phyloP scores from a whole-genome alignment of 2,888 invertebrate species.

The Neoascia interrupta region DNA sequence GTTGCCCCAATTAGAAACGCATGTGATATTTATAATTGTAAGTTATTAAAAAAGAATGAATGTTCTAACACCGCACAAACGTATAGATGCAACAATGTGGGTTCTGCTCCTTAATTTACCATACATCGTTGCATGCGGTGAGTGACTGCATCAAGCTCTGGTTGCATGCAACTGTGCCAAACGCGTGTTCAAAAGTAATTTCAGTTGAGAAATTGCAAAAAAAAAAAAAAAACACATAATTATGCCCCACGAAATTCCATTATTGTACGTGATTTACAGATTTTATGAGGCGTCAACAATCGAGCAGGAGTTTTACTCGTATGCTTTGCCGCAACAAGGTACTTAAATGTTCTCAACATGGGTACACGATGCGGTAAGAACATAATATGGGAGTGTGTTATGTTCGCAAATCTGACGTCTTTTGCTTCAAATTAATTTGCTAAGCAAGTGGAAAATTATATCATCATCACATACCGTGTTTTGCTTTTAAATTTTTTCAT shows the following conservation, averaged over 20 bases:
- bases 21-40: constrained; percentile 49
- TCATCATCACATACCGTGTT: neutral
- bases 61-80: constrained; percentile 28
- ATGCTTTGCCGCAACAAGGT: constrained; percentile 14
- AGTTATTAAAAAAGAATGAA: constrained; percentile 1
- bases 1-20: constrained; percentile 50
- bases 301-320: constrained; percentile 13
- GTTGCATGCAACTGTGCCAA: constrained; percentile 10
- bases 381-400: no score
- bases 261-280: constrained; percentile 38
- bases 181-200: constrained; percentile 45
- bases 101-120: constrained; percentile 1
- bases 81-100: constrained; percentile 6
- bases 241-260: constrained; percentile 30
- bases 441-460: constrained; percentile 34
- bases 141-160: neutral
- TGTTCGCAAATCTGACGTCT: constrained; percentile 47
- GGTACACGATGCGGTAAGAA: no score
- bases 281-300: constrained; percentile 62
- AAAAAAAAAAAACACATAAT: constrained; percentile 1
- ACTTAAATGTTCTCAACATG: constrained; percentile 21
- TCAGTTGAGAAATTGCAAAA: neutral
- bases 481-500: neutral
- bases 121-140: neutral
- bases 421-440: constrained; percentile 15